Evolutionary conservation across 2,797 vertebrate species (phyloP).

Genomic region (Scomberomorus guttatus): DNA sequence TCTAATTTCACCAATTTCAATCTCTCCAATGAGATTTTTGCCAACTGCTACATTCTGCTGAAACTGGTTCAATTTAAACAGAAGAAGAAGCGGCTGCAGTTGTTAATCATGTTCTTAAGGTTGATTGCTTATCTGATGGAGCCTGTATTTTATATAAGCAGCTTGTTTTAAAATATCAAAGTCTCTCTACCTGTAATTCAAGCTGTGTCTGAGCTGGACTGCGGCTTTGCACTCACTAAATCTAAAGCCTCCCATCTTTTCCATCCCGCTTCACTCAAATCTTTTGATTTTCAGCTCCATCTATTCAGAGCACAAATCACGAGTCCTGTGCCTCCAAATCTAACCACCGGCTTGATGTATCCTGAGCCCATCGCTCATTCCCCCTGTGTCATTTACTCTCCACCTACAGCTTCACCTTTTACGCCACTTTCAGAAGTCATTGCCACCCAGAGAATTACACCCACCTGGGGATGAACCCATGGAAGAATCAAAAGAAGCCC

Average conservation of each 20-base stretch:
- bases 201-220: slow-evolving; percentile 10
- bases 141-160: slow-evolving; percentile 28
- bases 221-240: slow-evolving; percentile 13
- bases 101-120: slow-evolving; percentile 41
- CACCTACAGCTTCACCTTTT: slow-evolving; percentile 64
- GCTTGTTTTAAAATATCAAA: slow-evolving; percentile 34
- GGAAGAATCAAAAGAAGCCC: slow-evolving; percentile 62
- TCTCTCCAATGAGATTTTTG: slow-evolving; percentile 33
- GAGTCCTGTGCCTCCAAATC: slow-evolving; percentile 31
- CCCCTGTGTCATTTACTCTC: slow-evolving; percentile 55
- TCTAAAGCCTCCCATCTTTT: slow-evolving; percentile 45
- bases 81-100: slow-evolving; percentile 24
- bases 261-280: slow-evolving; percentile 15
- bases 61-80: slow-evolving; percentile 16
- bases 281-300: slow-evolving; percentile 50
- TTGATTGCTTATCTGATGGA: slow-evolving; percentile 49
- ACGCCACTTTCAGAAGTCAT: slow-evolving; percentile 64
- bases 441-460: slow-evolving; percentile 62
- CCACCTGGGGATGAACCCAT: slow-evolving; percentile 62
- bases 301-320: slow-evolving; percentile 49
- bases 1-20: slow-evolving; percentile 28
- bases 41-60: slow-evolving; percentile 7
- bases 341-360: slow-evolving; percentile 39
- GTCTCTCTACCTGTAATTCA: slow-evolving; percentile 27
- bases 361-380: slow-evolving; percentile 50